A percentile compares a stretch with the other conserved stretches of the same genome.
phyloP scores from a whole-genome alignment of 2,797 vertebrate genomes.

The Megalops cyprinoides region DNA sequence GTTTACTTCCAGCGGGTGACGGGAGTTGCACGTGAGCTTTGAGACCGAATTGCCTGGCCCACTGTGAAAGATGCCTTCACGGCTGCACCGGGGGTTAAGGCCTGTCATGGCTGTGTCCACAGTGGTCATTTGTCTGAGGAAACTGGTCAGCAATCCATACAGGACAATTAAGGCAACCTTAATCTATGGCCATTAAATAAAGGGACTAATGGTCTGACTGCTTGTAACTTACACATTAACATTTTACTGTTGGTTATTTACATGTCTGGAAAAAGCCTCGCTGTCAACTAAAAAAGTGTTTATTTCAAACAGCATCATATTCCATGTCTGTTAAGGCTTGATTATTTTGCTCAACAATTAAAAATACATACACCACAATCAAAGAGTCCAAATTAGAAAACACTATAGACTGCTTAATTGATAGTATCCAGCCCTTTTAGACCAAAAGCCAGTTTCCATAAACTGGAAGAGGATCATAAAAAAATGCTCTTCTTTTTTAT shows the following conservation, averaged over 20 bases:
- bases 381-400: too few relatives aligned
- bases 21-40: constrained; percentile 37
- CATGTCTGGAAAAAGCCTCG: neutral
- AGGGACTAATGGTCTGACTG: neutral
- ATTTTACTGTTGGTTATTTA: neutral
- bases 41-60: neutral
- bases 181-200: neutral
- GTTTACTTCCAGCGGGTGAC: constrained; percentile 41
- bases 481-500: constrained; percentile 10
- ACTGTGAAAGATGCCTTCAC: neutral
- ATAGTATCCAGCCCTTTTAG: neutral
- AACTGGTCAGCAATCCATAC: constrained; percentile 9
- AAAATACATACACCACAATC: too few relatives aligned
- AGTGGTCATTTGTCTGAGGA: neutral
- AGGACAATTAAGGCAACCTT: neutral
- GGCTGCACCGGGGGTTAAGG: neutral
- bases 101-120: neutral
- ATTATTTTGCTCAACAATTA: too few relatives aligned
- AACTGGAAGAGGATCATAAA: neutral
- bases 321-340: too few relatives aligned
- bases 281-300: too few relatives aligned
- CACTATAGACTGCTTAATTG: too few relatives aligned
- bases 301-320: too few relatives aligned
- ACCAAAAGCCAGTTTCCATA: neutral
- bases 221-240: neutral